Percentiles rank a stretch among this genome's conserved stretches.
Evolutionary conservation across 2,888 invertebrate genomes (phyloP).

Genomic region (Aplocera efformata): DNA sequence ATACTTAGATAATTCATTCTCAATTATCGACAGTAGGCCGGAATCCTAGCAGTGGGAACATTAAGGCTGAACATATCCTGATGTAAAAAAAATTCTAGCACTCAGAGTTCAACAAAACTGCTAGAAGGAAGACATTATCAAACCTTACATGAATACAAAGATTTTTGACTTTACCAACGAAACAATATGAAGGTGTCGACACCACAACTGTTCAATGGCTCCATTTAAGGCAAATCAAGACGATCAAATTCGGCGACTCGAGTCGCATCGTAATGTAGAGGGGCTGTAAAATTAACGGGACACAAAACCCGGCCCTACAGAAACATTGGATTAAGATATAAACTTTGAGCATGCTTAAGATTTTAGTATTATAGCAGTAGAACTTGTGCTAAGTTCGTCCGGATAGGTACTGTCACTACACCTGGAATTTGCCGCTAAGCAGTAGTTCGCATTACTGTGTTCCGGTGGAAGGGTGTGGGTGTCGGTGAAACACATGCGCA

Average conservation of each 20-base stretch:
- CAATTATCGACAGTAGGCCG: no score
- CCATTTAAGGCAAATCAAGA: slow-evolving; percentile 47
- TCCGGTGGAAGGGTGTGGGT: no score
- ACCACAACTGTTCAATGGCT: slow-evolving; percentile 34
- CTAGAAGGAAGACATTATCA: neutral
- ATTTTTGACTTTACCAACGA: neutral
- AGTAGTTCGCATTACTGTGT: no score
- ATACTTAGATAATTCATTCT: no score
- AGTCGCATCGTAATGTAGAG: slow-evolving; percentile 58
- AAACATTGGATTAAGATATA: slow-evolving; percentile 29
- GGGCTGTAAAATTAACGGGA: slow-evolving; percentile 67
- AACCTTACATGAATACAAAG: slow-evolving; percentile 1
- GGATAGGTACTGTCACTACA: no score
- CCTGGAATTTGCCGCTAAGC: no score
- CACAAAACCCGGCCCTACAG: slow-evolving; percentile 38
- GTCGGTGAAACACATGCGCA: no score
- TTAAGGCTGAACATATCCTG: no score
- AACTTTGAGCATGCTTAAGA: slow-evolving; percentile 19
- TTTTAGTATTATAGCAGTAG: no score
- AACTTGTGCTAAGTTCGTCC: no score
- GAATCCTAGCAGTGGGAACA: no score
- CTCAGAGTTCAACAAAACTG: neutral
- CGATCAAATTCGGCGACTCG: slow-evolving; percentile 50
- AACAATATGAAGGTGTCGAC: slow-evolving; percentile 27
- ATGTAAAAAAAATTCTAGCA: no score